phyloP scores from a whole-genome alignment of 2,113 vertebrate species.

The Penelope pileata region DNA sequence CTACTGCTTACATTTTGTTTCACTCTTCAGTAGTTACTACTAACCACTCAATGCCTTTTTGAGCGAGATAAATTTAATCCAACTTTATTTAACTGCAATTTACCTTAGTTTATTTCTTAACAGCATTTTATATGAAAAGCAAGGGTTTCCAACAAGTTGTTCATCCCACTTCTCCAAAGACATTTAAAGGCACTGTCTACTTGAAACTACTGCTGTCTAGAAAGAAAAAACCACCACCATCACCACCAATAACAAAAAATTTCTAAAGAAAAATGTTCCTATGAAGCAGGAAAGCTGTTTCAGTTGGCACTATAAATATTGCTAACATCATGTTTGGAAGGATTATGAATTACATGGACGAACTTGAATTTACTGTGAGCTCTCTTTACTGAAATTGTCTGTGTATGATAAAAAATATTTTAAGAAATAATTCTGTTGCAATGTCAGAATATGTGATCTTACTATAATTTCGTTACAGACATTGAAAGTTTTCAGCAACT shows the following conservation, averaged over 20 bases:
- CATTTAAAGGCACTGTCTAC: not conserved
- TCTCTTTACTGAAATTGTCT: too few relatives aligned
- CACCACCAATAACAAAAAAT: too few relatives aligned
- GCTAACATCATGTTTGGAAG: not conserved
- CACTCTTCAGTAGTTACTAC: not conserved
- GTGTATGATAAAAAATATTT: not conserved
- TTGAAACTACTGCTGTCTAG: not conserved
- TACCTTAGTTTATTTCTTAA: not conserved
- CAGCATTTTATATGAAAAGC: not conserved
- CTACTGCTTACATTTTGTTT: not conserved
- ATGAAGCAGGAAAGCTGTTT: not conserved
- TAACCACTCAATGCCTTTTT: not conserved
- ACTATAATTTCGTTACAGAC: not conserved
- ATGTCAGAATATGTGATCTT: not conserved
- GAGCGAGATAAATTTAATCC: not conserved
- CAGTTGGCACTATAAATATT: not conserved
- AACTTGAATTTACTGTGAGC: not conserved
- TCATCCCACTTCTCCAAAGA: not conserved
- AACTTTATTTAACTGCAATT: not conserved
- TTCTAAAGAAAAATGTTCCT: not conserved
- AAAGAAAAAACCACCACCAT: not conserved
- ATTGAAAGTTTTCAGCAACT: not conserved
- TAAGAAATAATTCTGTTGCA: not conserved
- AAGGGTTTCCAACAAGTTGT: not conserved
- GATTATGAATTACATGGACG: not conserved